phyloP scores from a whole-genome alignment of 2,888 invertebrate species.

The Eristalis intricaria region DNA sequence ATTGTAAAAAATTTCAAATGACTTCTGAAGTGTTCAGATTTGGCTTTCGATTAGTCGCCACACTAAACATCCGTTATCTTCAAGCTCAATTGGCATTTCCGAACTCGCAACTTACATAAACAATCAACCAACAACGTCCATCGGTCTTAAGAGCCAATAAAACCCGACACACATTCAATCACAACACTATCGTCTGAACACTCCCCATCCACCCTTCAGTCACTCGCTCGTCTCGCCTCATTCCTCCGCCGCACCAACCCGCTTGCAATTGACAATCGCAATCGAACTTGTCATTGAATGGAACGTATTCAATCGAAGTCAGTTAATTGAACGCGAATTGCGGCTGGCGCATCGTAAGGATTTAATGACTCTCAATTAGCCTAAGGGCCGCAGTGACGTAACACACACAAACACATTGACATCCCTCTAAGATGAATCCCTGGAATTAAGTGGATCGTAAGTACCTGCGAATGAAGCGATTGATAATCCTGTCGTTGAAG shows the following conservation, averaged over 20 bases:
- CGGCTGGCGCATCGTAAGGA: constrained; percentile 35
- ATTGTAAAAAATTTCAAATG: not conserved
- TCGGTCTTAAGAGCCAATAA: not conserved
- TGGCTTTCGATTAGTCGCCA: not conserved
- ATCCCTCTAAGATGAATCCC: not conserved
- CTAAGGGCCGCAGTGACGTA: constrained; percentile 34
- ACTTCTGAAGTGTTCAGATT: not conserved
- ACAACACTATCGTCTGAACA: not conserved
- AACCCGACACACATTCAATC: not conserved
- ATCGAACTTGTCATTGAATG: constrained; percentile 39
- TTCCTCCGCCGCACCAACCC: not conserved
- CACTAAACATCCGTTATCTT: not conserved
- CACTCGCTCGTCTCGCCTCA: not conserved
- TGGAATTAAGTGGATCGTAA: not conserved
- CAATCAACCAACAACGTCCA: not conserved
- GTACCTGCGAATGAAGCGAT: constrained; percentile 7
- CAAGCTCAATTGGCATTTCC: not conserved
- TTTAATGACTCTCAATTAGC: constrained; percentile 64
- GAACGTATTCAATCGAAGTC: constrained; percentile 47
- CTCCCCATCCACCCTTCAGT: not conserved
- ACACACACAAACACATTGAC: constrained; percentile 4
- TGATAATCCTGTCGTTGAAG: not conserved
- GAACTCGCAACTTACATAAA: not conserved
- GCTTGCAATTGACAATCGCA: not conserved
- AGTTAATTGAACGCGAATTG: constrained; percentile 40